Base-by-base conservation (phyloP, 2,113 vertebrate genomes). In the Sialia sialis region DNA sequence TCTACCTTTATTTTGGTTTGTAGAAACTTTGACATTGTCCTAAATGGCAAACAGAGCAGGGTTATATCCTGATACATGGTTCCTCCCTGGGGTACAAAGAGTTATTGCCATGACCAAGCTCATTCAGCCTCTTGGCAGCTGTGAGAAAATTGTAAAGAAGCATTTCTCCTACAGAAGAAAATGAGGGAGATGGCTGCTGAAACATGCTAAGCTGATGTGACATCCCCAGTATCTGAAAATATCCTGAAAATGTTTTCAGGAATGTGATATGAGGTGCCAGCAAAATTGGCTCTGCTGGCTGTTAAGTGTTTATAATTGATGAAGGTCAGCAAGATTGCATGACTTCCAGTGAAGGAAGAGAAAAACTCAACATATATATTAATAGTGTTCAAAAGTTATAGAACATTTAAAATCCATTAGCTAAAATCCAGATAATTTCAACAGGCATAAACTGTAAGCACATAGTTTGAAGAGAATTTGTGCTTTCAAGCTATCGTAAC, bases 381-480 rank as follows among this genome's bases (percentile, higher is more conserved):
- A 59, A 76, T 38, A 82, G 13, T 26, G 34, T 59, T 87, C 59
- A 80, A 41, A 86, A 91, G 29, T 76, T 54, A 73, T 2, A 70
- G 75, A 83, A 66, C 67, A 89, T 90, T 95, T 91, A 63, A 94
- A 94, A 90, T 38, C 66, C 84, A 94, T 93, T 93, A 95, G 56
- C 60, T 79, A 75, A 80, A 94, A 82, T 69, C 25, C 32, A 90
- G 87, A 94, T 77, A 93, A 89, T 69, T 94, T 76, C 27, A 68
- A 58, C 26, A 89, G 34, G 25, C 46, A 63, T 74, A 95, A 94
- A 83, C 43, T 88, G 13, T 62, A 83, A 83, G 51, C 19, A 72
- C 41, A 77, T 55, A 82, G 7, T 93, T 87, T 36, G 36, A 73
- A 76, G 59, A 76, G 51, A 69, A 75, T 60, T 49, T 75, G 27